Conservation (phyloP, 37 sponge, comb jelly and placozoan species). For the Dysidea cf. avara region DNA sequence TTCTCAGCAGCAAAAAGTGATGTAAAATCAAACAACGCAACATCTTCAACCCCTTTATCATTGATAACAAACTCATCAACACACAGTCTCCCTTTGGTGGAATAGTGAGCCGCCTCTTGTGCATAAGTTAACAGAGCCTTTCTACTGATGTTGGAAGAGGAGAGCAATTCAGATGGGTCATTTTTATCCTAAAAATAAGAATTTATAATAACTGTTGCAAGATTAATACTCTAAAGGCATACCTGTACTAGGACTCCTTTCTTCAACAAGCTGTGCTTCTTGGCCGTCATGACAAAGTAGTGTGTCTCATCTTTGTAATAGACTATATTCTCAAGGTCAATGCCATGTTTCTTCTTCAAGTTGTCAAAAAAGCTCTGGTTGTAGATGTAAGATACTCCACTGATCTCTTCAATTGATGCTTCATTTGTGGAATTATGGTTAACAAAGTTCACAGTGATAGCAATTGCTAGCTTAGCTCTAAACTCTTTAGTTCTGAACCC, state of each 20-base stretch:
- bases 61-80: slow-evolving; percentile 65
- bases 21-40: slow-evolving; percentile 94
- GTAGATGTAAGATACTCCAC: slow-evolving; percentile 87
- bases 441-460: slow-evolving; percentile 92
- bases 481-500: slow-evolving; percentile 82
- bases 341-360: slow-evolving; percentile 61
- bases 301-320: slow-evolving; percentile 98
- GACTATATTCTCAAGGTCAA: slow-evolving; percentile 93
- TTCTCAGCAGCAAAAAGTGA: slow-evolving; percentile 79
- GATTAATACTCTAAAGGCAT: too few relatives aligned
- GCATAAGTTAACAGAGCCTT: slow-evolving; percentile 65
- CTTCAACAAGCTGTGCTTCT: slow-evolving; percentile 72
- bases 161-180: slow-evolving; percentile 60
- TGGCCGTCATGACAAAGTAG: slow-evolving; percentile 97
- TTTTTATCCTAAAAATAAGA: slow-evolving; percentile 57
- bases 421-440: slow-evolving; percentile 82
- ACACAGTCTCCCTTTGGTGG: slow-evolving; percentile 80
- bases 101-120: slow-evolving; percentile 72
- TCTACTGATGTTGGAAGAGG: slow-evolving; percentile 51
- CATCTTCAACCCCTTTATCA: slow-evolving; percentile 75
- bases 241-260: slow-evolving; percentile 88
- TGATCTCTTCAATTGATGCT: slow-evolving; percentile 75
- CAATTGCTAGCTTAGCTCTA: slow-evolving; percentile 89
- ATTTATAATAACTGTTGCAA: too few relatives aligned
- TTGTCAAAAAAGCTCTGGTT: slow-evolving; percentile 84